These are phyloP conservation scores for Myotis yumanensis DNA, from an alignment of 2,113 vertebrate species.

Conservation along the genomic window DNA sequence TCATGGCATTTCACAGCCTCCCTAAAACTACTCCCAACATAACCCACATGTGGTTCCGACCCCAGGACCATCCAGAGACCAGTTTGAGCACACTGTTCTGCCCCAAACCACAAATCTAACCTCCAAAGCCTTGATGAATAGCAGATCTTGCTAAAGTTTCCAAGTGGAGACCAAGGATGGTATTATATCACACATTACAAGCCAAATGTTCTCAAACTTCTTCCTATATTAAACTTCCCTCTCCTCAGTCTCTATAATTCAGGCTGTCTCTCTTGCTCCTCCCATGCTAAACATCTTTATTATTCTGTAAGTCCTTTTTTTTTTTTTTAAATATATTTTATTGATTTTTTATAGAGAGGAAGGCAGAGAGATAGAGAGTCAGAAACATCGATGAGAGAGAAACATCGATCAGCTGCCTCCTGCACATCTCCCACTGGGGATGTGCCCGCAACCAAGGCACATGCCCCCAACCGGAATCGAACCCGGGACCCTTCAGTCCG, in stretches of 20 bases:
- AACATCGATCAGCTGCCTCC: too few relatives aligned
- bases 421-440: too few relatives aligned
- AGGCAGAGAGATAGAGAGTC: too few relatives aligned
- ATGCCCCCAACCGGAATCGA: too few relatives aligned
- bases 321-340: too few relatives aligned
- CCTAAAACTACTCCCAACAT: background rate
- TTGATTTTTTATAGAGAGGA: too few relatives aligned
- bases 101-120: background rate
- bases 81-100: background rate
- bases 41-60: background rate
- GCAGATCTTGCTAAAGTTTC: background rate
- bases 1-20: background rate
- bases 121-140: background rate
- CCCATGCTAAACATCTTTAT: background rate
- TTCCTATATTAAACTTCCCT: background rate
- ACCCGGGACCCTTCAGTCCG: too few relatives aligned
- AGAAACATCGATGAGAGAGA: too few relatives aligned
- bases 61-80: background rate
- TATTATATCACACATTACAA: background rate
- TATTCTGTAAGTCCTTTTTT: background rate
- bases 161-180: background rate
- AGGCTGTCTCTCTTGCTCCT: background rate
- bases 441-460: too few relatives aligned
- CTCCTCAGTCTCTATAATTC: background rate
- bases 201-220: background rate